A percentile compares a stretch with the other conserved stretches of the same genome.
phyloP scores from a whole-genome alignment of 2,113 vertebrate species.

The Colius striatus region DNA sequence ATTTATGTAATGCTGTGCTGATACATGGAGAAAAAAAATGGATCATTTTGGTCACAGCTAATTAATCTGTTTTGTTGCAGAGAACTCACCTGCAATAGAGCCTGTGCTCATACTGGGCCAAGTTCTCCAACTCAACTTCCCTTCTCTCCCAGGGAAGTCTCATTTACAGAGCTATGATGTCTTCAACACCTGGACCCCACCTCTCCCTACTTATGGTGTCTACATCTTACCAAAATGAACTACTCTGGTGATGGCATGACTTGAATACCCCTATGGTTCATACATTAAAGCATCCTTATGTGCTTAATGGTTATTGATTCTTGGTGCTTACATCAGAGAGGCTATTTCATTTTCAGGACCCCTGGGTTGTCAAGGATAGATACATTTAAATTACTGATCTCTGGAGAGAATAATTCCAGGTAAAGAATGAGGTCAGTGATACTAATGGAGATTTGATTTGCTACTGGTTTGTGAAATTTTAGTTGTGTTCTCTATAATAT shows the following conservation, averaged over 20 bases:
- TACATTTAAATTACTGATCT: constrained; percentile 64
- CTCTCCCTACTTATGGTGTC: not conserved
- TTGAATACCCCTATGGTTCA: not conserved
- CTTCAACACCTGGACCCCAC: not conserved
- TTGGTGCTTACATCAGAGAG: constrained; percentile 60
- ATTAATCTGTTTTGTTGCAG: not conserved
- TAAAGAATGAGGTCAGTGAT: constrained; percentile 64
- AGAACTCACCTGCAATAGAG: not conserved
- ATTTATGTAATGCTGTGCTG: not conserved
- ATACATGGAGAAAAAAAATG: not conserved
- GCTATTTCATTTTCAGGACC: constrained; percentile 69
- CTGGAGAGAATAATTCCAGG: constrained; percentile 50
- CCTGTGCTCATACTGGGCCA: not conserved
- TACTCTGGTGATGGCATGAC: constrained; percentile 21
- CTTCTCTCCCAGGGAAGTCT: not conserved
- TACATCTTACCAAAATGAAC: not conserved
- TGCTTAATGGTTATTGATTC: constrained; percentile 77
- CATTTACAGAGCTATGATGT: not conserved
- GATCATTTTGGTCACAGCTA: not conserved
- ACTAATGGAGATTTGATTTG: constrained; percentile 44
- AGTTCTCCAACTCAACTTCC: not conserved
- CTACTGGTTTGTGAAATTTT: not conserved
- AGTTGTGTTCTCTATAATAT: not conserved
- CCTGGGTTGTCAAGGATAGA: constrained; percentile 47
- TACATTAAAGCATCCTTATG: constrained; percentile 56